Base-by-base conservation (phyloP, 1,140 invertebrate genomes). In the Hyphantria cunea region DNA sequence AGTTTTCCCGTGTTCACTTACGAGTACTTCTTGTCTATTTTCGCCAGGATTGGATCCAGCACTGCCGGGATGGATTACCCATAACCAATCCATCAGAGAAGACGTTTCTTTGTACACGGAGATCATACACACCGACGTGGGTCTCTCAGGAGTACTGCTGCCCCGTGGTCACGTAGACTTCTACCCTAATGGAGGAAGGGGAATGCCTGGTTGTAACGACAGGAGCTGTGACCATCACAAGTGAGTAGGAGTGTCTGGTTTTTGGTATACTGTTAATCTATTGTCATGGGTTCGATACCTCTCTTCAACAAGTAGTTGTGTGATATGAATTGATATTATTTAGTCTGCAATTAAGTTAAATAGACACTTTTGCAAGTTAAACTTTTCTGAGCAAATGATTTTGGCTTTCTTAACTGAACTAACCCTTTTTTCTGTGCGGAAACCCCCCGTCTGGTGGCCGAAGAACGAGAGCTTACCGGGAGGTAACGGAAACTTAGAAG, bases 81-180 rank as follows among this genome's bases (percentile, higher is more conserved):
- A 62, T 62, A 49, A 75, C 0, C 64, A 76, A 34, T 61, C 93
- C 8, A 74, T 96, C 0, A 92, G 93, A 42, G 63, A 70, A 7
- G 78, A 66, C 13, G 92, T 92, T 55, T 92, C 89, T 0, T 48
- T 63, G 0, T 89, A 92, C 59, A 92, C 93, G 0, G 91, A 93
- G 54, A 83, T 91, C 0, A 92, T 93, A 41, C 92, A 93, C 59
- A 92, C 92, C 0, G 82, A 85, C 49, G 80, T 68, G 0, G 86
- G 83, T 0, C 0, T 73, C 0, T 67, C 81, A 0, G 91, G 91
- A 0, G 82, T 70, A 17, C 7, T 65, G 0, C 0, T 9, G 0
- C 15, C 77, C 0, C 69, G 89, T 12, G 93, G 93, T 0, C 77
- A 93, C 15, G 80, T 25, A 25, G 17, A 25, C 17, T 25, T 25